phyloP scores from a whole-genome alignment of 2,113 vertebrate species.

The Hippocampus comes region DNA sequence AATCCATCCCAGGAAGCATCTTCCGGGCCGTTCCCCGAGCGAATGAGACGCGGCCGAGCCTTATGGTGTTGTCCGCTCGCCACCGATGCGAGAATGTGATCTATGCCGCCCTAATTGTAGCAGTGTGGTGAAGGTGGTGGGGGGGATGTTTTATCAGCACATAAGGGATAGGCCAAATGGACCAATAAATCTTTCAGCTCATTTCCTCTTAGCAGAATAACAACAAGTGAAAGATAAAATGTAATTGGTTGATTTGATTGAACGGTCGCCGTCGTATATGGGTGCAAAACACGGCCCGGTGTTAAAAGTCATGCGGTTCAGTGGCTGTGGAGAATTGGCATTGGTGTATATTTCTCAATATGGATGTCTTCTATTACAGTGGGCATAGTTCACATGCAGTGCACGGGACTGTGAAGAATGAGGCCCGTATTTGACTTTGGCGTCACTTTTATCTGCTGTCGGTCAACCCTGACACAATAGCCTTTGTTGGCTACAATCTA shows the following conservation, averaged over 20 bases:
- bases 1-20: constrained; percentile 68
- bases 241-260: not conserved
- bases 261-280: not conserved
- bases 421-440: not conserved
- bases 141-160: constrained; percentile 54
- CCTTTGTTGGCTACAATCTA: not conserved
- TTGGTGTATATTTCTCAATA: not conserved
- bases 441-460: not conserved
- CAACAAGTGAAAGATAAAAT: constrained; percentile 13
- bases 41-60: constrained; percentile 65
- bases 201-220: constrained; percentile 4
- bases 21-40: constrained; percentile 61
- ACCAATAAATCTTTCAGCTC: constrained; percentile 51
- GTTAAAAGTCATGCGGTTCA: not conserved
- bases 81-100: constrained; percentile 61
- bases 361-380: not conserved
- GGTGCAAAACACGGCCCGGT: not conserved
- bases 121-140: not conserved
- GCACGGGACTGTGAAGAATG: not conserved
- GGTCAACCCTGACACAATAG: not conserved
- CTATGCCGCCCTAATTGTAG: constrained; percentile 58
- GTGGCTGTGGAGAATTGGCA: constrained; percentile 9
- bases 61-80: constrained; percentile 47
- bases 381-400: not conserved
- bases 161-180: constrained; percentile 42